Percentiles rank a stretch among this genome's conserved stretches.
These are phyloP conservation scores for Heliconius erato DNA, from an alignment of 2,888 invertebrate species.

Conservation along the genomic window DNA sequence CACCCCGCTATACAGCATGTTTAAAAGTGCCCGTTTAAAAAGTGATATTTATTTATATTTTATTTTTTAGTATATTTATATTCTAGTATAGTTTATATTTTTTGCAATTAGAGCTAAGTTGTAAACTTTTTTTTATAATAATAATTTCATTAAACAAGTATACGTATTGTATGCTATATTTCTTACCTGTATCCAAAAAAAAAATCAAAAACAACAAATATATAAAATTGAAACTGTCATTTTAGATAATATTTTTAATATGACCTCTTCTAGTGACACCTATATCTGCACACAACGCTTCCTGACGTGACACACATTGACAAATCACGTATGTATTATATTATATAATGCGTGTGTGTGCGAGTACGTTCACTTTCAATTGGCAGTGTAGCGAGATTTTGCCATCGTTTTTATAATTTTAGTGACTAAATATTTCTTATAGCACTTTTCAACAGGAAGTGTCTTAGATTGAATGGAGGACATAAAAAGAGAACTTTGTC, in stretches of 20 bases:
- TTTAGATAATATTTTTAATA: not conserved
- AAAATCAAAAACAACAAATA: not conserved
- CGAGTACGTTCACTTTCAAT: conserved; percentile 74
- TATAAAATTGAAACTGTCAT: not conserved
- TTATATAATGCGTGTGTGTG: conserved; percentile 54
- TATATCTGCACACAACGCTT: conserved; percentile 58
- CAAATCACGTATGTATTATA: conserved; percentile 52
- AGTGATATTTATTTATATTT: too few relatives aligned
- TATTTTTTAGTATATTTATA: too few relatives aligned
- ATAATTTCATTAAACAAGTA: not conserved
- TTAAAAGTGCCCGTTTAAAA: too few relatives aligned
- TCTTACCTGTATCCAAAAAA: too few relatives aligned
- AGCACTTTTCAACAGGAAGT: too few relatives aligned
- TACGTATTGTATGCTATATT: not conserved
- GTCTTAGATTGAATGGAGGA: too few relatives aligned
- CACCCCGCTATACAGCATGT: too few relatives aligned
- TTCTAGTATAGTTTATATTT: too few relatives aligned
- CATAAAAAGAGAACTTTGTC: not conserved
- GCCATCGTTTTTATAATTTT: conserved; percentile 37
- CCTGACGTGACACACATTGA: conserved; percentile 60
- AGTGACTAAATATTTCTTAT: not conserved
- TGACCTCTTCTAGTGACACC: conserved; percentile 43
- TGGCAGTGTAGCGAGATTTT: conserved; percentile 56
- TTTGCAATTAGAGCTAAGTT: too few relatives aligned
- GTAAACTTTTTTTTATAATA: not conserved